These are phyloP conservation scores for Hemiprocne comata DNA, from an alignment of 2,113 vertebrate species.

Conservation along the genomic window DNA sequence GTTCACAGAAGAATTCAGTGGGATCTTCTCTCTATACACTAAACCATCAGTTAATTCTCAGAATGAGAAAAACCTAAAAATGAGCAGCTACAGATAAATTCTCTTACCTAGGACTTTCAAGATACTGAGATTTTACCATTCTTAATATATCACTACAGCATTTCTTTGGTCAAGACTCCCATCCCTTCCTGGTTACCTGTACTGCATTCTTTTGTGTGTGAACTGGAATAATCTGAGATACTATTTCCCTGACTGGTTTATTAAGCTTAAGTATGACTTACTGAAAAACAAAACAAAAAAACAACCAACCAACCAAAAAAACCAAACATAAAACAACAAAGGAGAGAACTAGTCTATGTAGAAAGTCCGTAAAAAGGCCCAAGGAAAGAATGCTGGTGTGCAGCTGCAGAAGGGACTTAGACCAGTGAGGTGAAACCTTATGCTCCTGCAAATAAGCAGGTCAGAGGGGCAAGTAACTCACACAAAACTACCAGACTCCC, in stretches of 20 bases:
- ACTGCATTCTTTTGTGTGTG: not conserved
- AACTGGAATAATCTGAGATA: not conserved
- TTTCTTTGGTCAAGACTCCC: not conserved
- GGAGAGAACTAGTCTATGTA: not conserved
- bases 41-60: not conserved
- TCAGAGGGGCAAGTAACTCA: not conserved
- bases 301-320: not conserved
- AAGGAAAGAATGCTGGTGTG: not conserved
- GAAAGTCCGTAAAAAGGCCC: not conserved
- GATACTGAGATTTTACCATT: not conserved
- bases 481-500: not conserved
- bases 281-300: not conserved
- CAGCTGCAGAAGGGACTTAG: not conserved
- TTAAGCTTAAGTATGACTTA: no score
- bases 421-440: not conserved
- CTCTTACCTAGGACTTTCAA: not conserved
- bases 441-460: not conserved
- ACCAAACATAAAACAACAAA: no score
- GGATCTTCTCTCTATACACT: not conserved
- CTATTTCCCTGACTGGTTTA: no score
- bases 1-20: not conserved
- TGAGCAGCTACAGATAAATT: not conserved
- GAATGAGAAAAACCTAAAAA: not conserved
- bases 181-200: not conserved
- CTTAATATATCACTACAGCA: not conserved